A percentile compares a stretch with the other conserved stretches of the same genome.
Evolutionary conservation across 2,888 invertebrate species (phyloP).

Genomic region (Leptinotarsa rubiginosa): DNA sequence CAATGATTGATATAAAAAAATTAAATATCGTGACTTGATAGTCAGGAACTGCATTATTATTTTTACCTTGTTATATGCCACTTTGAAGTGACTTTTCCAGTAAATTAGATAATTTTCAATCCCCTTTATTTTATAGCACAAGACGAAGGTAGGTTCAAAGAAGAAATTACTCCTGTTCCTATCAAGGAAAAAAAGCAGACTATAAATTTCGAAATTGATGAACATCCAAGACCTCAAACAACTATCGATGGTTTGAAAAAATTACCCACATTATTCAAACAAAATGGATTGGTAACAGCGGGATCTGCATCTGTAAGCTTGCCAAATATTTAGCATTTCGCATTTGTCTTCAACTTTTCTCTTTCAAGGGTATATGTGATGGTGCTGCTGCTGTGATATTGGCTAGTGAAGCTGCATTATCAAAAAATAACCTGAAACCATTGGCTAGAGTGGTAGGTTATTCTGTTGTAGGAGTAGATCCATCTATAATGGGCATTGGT

Average conservation of each 20-base stretch:
- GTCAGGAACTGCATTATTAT: no score
- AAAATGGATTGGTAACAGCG: slow-evolving; percentile 93
- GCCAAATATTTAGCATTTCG: neutral
- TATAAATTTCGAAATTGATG: slow-evolving; percentile 85
- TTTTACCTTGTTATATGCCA: no score
- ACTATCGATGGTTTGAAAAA: slow-evolving; percentile 88
- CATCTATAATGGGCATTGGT: slow-evolving; percentile 97
- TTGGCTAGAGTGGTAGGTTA: slow-evolving; percentile 92
- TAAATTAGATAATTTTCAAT: neutral
- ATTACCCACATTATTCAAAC: slow-evolving; percentile 90
- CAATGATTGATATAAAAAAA: no score
- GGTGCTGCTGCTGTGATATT: slow-evolving; percentile 95
- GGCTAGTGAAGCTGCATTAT: slow-evolving; percentile 91
- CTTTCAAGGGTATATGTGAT: slow-evolving; percentile 90
- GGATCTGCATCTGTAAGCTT: slow-evolving; percentile 89
- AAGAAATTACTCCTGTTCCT: slow-evolving; percentile 88
- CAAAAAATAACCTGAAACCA: slow-evolving; percentile 84
- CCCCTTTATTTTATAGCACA: slow-evolving; percentile 72
- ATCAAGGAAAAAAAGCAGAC: slow-evolving; percentile 87
- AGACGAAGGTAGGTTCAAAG: slow-evolving; percentile 88
- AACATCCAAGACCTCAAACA: slow-evolving; percentile 92
- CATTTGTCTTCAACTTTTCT: neutral
- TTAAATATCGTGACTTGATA: no score
- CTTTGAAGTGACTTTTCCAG: no score
- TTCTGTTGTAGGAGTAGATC: slow-evolving; percentile 94